Evolutionary conservation across 2,113 vertebrate genomes (phyloP).

Genomic region (Vireo altiloquus): DNA sequence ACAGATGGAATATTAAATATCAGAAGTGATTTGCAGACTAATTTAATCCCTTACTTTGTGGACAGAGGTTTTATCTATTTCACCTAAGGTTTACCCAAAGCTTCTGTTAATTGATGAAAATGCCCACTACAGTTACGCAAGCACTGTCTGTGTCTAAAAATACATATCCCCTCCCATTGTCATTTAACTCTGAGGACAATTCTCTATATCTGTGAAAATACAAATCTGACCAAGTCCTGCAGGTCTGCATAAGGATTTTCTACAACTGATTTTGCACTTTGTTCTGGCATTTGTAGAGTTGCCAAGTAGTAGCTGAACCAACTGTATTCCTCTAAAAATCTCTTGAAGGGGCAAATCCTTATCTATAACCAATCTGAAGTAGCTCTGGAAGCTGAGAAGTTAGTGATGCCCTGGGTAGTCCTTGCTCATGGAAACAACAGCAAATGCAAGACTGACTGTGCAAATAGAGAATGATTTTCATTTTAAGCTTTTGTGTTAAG

Average conservation of each 20-base stretch:
- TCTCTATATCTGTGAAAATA: not conserved
- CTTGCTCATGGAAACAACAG: not conserved
- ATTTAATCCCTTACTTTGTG: not conserved
- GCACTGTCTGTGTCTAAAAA: not conserved
- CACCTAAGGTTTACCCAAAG: not conserved
- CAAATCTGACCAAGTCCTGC: not conserved
- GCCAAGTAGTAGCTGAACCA: not conserved
- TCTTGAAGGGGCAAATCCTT: not conserved
- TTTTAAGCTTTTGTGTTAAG: not conserved
- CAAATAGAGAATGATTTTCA: not conserved
- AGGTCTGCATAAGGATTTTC: not conserved
- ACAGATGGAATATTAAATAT: slow-evolving; percentile 21
- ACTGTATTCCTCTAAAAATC: not conserved
- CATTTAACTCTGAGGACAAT: not conserved
- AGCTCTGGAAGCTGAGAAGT: not conserved
- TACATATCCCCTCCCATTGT: not conserved
- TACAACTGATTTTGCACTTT: not conserved
- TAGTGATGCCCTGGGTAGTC: not conserved
- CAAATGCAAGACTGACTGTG: not conserved
- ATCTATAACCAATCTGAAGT: not conserved
- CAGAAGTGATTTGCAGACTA: slow-evolving; percentile 4
- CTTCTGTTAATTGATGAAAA: slow-evolving; percentile 25
- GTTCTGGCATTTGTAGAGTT: not conserved
- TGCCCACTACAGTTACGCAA: not conserved
- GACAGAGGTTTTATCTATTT: not conserved